phyloP scores from a whole-genome alignment of 2,113 vertebrate species.

The Leiothrix lutea region DNA sequence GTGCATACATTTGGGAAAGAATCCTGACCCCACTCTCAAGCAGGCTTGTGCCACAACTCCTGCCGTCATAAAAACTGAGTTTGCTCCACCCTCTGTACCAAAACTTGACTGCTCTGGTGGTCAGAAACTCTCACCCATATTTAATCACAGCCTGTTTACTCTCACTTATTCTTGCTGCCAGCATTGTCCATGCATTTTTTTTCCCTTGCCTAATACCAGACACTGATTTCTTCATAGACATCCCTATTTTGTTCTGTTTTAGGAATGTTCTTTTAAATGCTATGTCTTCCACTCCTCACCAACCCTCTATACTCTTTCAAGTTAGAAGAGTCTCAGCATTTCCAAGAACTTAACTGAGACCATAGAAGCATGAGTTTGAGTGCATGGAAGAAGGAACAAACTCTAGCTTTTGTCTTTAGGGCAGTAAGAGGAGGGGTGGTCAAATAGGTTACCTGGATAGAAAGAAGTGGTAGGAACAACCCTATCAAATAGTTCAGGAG shows the following conservation, averaged over 20 bases:
- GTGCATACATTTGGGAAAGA: background rate
- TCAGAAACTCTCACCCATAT: background rate
- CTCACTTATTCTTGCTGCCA: background rate
- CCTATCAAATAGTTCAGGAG: background rate
- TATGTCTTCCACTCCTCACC: background rate
- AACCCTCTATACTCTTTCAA: background rate
- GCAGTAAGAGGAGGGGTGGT: background rate
- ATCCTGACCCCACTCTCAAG: background rate
- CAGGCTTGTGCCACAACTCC: background rate
- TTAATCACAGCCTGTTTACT: rapidly evolving
- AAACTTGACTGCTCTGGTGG: background rate
- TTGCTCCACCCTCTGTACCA: background rate
- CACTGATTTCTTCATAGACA: background rate
- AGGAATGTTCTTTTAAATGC: background rate
- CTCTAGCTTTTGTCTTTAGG: background rate
- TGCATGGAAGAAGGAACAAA: background rate
- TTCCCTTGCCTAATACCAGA: background rate
- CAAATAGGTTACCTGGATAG: background rate
- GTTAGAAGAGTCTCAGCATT: background rate
- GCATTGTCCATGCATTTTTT: background rate
- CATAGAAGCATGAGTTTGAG: background rate
- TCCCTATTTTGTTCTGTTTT: background rate
- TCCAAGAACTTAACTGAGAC: background rate
- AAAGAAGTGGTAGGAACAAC: background rate
- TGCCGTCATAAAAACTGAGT: background rate